phyloP scores from a whole-genome alignment of 1,140 invertebrate genomes.

The Drosophila rhopaloa region DNA sequence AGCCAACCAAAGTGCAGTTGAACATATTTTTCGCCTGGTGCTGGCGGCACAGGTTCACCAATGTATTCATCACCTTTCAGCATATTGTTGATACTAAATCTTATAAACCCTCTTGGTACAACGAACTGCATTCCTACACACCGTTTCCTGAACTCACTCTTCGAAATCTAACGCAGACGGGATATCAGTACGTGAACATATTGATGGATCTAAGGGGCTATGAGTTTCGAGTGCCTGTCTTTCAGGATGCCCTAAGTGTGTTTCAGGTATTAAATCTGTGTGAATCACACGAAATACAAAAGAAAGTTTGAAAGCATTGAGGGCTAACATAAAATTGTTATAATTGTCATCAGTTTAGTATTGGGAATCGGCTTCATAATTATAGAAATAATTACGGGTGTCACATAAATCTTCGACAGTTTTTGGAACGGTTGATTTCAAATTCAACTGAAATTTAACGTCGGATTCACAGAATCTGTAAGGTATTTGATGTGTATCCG shows the following conservation, averaged over 20 bases:
- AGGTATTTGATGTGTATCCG: too few relatives aligned
- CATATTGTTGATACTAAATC: not conserved
- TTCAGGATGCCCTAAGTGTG: slow-evolving; percentile 33
- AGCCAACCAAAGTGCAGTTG: not conserved
- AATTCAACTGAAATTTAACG: too few relatives aligned
- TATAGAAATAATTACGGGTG: too few relatives aligned
- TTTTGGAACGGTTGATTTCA: too few relatives aligned
- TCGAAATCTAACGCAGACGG: slow-evolving; percentile 30
- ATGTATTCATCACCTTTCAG: slow-evolving; percentile 45
- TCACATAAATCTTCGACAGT: too few relatives aligned
- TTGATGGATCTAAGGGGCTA: slow-evolving; percentile 45
- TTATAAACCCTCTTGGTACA: not conserved
- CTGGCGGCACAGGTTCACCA: slow-evolving; percentile 49
- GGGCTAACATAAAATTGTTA: too few relatives aligned
- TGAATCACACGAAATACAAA: not conserved
- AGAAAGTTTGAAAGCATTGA: too few relatives aligned
- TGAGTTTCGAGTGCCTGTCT: slow-evolving; percentile 50
- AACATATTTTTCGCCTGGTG: slow-evolving; percentile 55
- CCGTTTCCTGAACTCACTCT: slow-evolving; percentile 52
- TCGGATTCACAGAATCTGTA: too few relatives aligned
- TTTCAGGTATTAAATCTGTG: slow-evolving; percentile 39
- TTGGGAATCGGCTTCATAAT: too few relatives aligned
- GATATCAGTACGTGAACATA: slow-evolving; percentile 1
- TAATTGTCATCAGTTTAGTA: too few relatives aligned
- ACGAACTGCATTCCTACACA: slow-evolving; percentile 51